Evolutionary conservation across 2,797 vertebrate genomes (phyloP).

Genomic region (Bradypodion pumilum): DNA sequence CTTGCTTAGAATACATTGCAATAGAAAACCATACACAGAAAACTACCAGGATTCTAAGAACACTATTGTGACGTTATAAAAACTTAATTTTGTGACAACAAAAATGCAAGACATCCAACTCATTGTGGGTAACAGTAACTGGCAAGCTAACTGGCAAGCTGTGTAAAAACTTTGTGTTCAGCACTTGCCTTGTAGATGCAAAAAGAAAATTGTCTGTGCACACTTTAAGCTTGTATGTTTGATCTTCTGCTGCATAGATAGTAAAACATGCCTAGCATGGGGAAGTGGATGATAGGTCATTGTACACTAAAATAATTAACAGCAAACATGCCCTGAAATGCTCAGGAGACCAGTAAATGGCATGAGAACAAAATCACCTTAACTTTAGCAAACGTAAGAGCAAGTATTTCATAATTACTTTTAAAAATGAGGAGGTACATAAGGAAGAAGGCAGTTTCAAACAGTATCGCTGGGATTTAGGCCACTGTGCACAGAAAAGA

Average conservation of each 20-base stretch:
- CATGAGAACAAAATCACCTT: background rate
- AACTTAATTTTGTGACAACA: too few species aligned
- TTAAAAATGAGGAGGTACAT: background rate
- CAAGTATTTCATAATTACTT: background rate
- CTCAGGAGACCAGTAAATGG: background rate
- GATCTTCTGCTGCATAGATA: background rate
- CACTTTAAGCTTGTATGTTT: background rate
- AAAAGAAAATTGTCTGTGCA: background rate
- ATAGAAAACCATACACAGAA: too few species aligned
- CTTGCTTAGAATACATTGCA: background rate
- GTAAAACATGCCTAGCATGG: background rate
- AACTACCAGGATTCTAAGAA: too few species aligned
- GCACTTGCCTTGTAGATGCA: background rate
- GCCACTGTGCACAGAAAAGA: background rate
- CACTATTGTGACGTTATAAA: too few species aligned
- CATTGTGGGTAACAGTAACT: too few species aligned
- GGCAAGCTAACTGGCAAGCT: accelerated
- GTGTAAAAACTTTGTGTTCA: background rate
- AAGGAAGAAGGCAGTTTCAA: background rate
- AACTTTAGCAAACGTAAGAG: background rate
- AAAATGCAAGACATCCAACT: too few species aligned
- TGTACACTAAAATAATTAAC: background rate
- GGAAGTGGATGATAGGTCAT: background rate
- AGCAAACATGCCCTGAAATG: background rate
- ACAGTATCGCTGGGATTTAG: background rate